A percentile compares a stretch with the other conserved stretches of the same genome.
phyloP scores from a whole-genome alignment of 2,113 vertebrate species.

The Odontesthes bonariensis region DNA sequence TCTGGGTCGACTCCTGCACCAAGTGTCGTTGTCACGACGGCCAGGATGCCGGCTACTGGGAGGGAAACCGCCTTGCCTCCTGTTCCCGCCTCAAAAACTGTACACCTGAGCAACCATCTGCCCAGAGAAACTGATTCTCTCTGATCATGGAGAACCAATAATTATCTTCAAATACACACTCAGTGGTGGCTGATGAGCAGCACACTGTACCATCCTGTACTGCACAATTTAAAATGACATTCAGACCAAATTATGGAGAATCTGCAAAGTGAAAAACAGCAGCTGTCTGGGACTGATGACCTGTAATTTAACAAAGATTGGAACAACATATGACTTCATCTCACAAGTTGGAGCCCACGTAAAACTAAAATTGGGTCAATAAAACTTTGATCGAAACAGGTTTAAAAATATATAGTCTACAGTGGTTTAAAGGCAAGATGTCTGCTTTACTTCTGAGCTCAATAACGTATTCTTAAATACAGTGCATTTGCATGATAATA shows the following conservation, averaged over 20 bases:
- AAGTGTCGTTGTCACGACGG: slow-evolving; percentile 87
- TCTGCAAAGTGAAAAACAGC: neutral
- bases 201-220: neutral
- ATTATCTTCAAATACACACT: slow-evolving; percentile 1
- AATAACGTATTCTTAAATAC: neutral
- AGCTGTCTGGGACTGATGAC: neutral
- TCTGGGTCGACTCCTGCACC: slow-evolving; percentile 87
- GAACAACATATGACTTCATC: slow-evolving; percentile 4
- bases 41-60: slow-evolving; percentile 88
- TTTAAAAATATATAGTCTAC: neutral
- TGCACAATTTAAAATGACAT: neutral
- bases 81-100: slow-evolving; percentile 84
- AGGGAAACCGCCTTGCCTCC: slow-evolving; percentile 86
- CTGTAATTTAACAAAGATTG: slow-evolving; percentile 3
- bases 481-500: neutral
- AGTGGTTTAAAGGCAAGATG: neutral
- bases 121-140: slow-evolving; percentile 56
- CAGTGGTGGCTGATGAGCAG: neutral
- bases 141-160: slow-evolving; percentile 7
- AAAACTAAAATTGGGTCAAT: slow-evolving; percentile 1
- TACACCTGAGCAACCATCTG: slow-evolving; percentile 46
- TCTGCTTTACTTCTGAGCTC: neutral
- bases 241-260: neutral
- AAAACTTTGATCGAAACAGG: neutral
- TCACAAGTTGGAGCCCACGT: neutral